A percentile compares a stretch with the other conserved stretches of the same genome.
These are phyloP conservation scores for Caenorhabditis doughertyi DNA, from an alignment of 2,888 invertebrate species.

Conservation along the genomic window DNA sequence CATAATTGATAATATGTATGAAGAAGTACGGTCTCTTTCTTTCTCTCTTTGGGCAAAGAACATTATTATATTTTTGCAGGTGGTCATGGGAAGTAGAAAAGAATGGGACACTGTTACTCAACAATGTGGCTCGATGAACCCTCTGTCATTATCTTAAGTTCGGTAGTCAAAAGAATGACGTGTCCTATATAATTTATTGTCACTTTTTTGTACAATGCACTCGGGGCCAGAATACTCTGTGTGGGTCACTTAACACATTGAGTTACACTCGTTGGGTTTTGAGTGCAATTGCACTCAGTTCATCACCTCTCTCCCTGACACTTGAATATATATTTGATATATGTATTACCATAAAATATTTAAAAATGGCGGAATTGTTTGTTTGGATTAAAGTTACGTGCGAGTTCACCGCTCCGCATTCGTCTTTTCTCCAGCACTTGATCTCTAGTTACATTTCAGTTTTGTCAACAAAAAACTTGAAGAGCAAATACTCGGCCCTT, in stretches of 20 bases:
- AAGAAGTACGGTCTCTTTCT: no score
- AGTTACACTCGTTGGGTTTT: slow-evolving; percentile 1
- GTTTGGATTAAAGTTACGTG: background rate
- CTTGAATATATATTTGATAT: slow-evolving; percentile 17
- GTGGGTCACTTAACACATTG: slow-evolving; percentile 15
- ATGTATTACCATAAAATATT: slow-evolving; percentile 15
- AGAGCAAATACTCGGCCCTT: slow-evolving; percentile 32
- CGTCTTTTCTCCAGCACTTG: background rate
- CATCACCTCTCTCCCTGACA: background rate
- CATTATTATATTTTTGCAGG: slow-evolving; percentile 43
- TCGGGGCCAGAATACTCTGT: background rate
- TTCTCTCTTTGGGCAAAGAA: slow-evolving; percentile 50
- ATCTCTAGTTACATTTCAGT: slow-evolving; percentile 51
- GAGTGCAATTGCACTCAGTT: slow-evolving; percentile 11
- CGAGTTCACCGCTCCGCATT: background rate
- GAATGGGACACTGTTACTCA: slow-evolving; percentile 26
- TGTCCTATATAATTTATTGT: slow-evolving; percentile 17
- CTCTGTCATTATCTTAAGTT: slow-evolving; percentile 11
- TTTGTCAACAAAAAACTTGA: slow-evolving; percentile 47
- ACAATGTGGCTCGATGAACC: slow-evolving; percentile 1
- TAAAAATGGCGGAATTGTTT: background rate
- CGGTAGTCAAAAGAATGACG: slow-evolving; percentile 10
- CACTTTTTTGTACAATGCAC: slow-evolving; percentile 1
- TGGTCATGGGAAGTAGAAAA: slow-evolving; percentile 43
- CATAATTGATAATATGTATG: slow-evolving; percentile 43